Evolutionary conservation across 2,113 vertebrate species (phyloP).

Genomic region (Micromys minutus): DNA sequence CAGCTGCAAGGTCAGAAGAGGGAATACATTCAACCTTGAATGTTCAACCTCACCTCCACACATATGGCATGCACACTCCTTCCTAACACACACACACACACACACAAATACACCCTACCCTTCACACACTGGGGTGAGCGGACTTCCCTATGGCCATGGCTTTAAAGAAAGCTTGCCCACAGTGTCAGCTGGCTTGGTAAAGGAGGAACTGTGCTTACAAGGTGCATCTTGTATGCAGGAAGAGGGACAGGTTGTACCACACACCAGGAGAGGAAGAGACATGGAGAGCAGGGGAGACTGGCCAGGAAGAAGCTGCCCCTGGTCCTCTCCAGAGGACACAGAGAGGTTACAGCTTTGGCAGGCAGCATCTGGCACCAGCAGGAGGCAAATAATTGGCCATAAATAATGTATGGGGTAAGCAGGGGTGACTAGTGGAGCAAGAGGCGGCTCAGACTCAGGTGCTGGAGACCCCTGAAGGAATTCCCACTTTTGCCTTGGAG

Average conservation of each 20-base stretch:
- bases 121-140: not conserved
- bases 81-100: too few relatives aligned
- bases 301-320: not conserved
- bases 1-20: not conserved
- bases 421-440: not conserved
- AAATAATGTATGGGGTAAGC: slow-evolving; percentile 55
- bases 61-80: too few relatives aligned
- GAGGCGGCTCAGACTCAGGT: not conserved
- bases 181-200: not conserved
- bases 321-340: slow-evolving; percentile 23
- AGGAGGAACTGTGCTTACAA: not conserved
- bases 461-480: not conserved
- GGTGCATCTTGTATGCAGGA: not conserved
- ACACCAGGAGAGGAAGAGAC: not conserved
- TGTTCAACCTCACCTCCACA: not conserved
- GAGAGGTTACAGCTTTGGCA: slow-evolving; percentile 40
- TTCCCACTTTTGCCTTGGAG: not conserved
- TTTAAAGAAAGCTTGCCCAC: not conserved
- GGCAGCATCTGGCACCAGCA: slow-evolving; percentile 34
- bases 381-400: slow-evolving; percentile 53
- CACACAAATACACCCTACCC: fast-evolving
- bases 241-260: slow-evolving; percentile 3
- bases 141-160: fast-evolving
- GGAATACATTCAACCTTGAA: not conserved
- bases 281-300: not conserved